phyloP scores from a whole-genome alignment of 2,113 vertebrate species.

The Chloropsis hardwickii region DNA sequence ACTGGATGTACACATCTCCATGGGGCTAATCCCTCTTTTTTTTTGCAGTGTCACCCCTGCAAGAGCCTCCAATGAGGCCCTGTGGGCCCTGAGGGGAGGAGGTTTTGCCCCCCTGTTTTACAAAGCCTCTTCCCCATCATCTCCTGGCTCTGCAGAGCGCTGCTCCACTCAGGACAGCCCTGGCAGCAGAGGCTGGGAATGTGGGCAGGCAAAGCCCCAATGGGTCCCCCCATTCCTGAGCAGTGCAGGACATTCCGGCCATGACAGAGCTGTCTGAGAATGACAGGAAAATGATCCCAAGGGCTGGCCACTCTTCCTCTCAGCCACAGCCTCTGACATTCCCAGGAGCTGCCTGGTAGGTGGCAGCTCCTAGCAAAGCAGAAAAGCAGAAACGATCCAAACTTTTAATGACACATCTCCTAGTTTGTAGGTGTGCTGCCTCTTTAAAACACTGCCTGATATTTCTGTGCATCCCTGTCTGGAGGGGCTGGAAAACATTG shows the following conservation, averaged over 20 bases:
- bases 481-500: neutral
- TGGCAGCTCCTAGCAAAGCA: neutral
- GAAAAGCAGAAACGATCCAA: neutral
- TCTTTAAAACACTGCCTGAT: neutral
- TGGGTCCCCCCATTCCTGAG: neutral
- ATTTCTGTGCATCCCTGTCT: neutral
- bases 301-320: neutral
- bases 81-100: neutral
- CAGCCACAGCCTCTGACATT: neutral
- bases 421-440: neutral
- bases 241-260: neutral
- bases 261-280: neutral
- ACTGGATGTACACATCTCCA: neutral
- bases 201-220: accelerated
- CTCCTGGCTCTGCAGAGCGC: neutral
- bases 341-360: neutral
- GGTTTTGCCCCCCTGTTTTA: neutral
- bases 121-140: neutral
- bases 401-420: neutral
- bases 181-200: neutral
- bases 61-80: neutral
- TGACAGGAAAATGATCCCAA: neutral
- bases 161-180: neutral
- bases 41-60: neutral
- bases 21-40: accelerated